Evolutionary conservation across 2,888 invertebrate species (phyloP).

Genomic region (Adineta ricciae): DNA sequence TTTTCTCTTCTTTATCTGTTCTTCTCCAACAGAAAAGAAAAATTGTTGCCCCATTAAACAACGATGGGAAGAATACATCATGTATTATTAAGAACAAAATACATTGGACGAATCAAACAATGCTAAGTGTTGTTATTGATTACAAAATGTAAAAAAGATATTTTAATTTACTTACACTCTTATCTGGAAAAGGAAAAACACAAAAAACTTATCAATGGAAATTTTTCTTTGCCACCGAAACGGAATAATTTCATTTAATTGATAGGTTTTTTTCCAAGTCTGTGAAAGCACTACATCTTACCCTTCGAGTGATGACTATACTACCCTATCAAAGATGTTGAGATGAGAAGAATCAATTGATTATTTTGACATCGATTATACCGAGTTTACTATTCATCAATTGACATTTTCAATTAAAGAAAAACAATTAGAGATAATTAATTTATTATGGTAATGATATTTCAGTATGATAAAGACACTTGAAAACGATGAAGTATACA

Average conservation of each 20-base stretch:
- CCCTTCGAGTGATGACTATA: no score
- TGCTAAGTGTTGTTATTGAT: conserved; percentile 13
- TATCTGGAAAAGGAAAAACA: neutral
- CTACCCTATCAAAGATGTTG: neutral
- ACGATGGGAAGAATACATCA: conserved; percentile 4
- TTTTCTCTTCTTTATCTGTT: neutral
- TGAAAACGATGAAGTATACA: neutral
- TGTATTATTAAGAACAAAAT: neutral
- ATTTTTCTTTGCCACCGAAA: neutral
- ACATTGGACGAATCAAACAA: neutral
- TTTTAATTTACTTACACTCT: neutral
- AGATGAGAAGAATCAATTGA: neutral
- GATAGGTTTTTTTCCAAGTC: neutral
- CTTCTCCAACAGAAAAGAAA: neutral
- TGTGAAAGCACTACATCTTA: no score
- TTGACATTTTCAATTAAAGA: neutral
- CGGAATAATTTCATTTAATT: neutral
- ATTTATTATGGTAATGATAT: no score
- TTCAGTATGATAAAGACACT: no score
- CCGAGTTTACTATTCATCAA: neutral
- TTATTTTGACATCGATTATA: neutral
- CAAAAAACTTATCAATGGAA: neutral
- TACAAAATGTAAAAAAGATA: neutral
- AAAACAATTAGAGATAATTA: neutral
- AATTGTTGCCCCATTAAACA: neutral